Evolutionary conservation across 2,888 invertebrate genomes (phyloP), one percentile per base, ranked within the genome.

Genomic region (Spodoptera picta): DNA sequence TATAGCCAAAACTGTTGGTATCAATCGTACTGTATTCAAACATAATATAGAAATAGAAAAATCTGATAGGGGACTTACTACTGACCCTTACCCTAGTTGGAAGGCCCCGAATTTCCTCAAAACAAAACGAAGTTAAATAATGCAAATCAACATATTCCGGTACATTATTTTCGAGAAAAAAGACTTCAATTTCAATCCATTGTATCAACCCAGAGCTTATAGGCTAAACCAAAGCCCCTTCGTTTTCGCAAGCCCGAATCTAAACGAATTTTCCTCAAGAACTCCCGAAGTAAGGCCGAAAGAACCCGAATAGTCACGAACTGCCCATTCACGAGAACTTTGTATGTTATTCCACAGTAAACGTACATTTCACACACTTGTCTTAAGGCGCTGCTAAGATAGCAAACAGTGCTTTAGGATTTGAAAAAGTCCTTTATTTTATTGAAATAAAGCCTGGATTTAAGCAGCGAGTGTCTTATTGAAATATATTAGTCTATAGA

Each of bases 141-240:
- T 57, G 55, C 52, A 73, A 73, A 62, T 63, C 42, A 63, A 56
- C 52, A 45, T 61, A 65, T 70, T 50, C 52, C 54, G 63, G 46
- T 51, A 52, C 55, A 65, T 73, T 75, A 58, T 61, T 72, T 62
- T 49, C 36, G 44, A 27, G 19, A 36, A 42, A 61, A 65, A 61
- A 65, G 49, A 70, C 60, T 71, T 63, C 73, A 69, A 71, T 69
- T 81, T 79, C 77, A 75, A 81, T 79, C 57, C 61, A 52, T 62
- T 65, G 60, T 77, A 75, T 76, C 70, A 74, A 59, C 65, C 57
- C 49, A 71, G 59, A 73, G 81, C 81, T 79, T 75, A 80, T 50
- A 59, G 80, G 77, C 77, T 79, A 66, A 72, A 75, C 60, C 45
- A 76, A 79, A 81, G 71, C 79, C 58, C 45, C 48, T 58, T 54